Evolutionary conservation across 2,797 vertebrate species (phyloP).

Genomic region (Dromococcyx pavoninus): DNA sequence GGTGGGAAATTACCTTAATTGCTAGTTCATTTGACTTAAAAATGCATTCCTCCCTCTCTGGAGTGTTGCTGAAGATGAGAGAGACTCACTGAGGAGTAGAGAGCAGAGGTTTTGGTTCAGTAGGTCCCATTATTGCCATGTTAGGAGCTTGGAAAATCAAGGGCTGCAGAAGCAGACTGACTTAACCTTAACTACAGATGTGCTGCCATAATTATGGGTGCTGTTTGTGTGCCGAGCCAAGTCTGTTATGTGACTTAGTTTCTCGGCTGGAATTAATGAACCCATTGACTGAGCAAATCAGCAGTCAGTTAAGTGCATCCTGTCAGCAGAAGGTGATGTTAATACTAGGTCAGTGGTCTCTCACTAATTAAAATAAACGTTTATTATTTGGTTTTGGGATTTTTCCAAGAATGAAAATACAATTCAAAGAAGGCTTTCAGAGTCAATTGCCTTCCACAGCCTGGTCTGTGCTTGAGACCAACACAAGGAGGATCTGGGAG

Average conservation of each 20-base stretch:
- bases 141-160: neutral
- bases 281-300: neutral
- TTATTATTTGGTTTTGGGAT: constrained; percentile 14
- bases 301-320: constrained; percentile 3
- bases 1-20: neutral
- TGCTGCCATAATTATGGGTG: neutral
- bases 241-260: neutral
- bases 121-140: neutral
- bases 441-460: neutral
- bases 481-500: neutral
- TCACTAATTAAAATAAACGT: constrained; percentile 44
- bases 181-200: neutral
- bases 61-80: neutral
- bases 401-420: constrained; percentile 28
- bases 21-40: neutral
- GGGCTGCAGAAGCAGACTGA: neutral
- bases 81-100: neutral
- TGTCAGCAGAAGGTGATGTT: constrained; percentile 49
- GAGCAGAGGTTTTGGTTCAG: neutral
- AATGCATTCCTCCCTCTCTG: neutral
- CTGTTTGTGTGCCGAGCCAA: neutral
- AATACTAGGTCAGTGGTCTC: neutral
- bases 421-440: neutral
- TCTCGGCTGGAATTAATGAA: neutral
- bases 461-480: neutral